Conservation (phyloP, 2,888 invertebrate genomes). For the Listrodromus nycthemerus region DNA sequence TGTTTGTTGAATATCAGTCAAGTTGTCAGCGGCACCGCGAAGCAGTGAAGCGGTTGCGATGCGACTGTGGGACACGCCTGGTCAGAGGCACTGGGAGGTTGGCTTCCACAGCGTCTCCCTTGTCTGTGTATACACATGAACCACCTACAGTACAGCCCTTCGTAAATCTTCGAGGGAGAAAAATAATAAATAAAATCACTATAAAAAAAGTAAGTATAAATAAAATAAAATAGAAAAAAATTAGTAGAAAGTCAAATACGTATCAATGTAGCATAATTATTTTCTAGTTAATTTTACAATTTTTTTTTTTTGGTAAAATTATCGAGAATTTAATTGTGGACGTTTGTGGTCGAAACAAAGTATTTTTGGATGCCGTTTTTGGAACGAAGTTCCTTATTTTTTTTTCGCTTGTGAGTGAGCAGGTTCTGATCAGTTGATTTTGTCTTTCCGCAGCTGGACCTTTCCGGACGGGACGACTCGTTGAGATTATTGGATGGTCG, state of each 20-base stretch:
- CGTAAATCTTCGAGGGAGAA: neutral
- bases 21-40: constrained; percentile 72
- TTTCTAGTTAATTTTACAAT: neutral
- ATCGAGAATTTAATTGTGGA: too few species aligned
- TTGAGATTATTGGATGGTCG: neutral
- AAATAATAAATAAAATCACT: neutral
- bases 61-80: constrained; percentile 30
- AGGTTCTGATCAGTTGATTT: neutral
- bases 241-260: neutral
- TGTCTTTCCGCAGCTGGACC: neutral
- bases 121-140: neutral
- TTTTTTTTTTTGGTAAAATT: too few species aligned
- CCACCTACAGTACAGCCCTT: neutral
- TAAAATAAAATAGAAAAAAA: neutral
- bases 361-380: too few species aligned
- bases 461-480: neutral
- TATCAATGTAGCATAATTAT: neutral
- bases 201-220: too few species aligned
- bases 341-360: too few species aligned
- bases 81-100: constrained; percentile 28
- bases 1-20: constrained; percentile 81
- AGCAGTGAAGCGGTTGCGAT: constrained; percentile 25
- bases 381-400: too few species aligned
- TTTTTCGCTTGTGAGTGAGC: neutral
- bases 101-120: constrained; percentile 32